Conservation (phyloP, 2,797 vertebrate species). For the Cyclura pinguis region DNA sequence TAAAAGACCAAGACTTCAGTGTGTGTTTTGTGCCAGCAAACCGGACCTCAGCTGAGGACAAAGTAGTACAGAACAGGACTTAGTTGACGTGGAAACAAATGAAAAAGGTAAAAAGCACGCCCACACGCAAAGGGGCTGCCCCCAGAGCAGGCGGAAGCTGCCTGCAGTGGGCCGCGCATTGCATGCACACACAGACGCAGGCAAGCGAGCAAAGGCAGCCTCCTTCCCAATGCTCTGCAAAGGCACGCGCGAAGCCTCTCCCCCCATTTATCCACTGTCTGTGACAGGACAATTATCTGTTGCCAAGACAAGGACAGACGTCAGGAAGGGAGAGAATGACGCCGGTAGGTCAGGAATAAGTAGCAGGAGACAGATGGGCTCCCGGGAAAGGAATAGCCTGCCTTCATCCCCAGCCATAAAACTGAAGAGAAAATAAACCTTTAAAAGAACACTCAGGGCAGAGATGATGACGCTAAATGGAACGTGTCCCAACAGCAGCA, state of each 20-base stretch:
- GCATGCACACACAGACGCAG: neutral
- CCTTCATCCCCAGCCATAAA: conserved; percentile 23
- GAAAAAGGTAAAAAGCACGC: conserved; percentile 77
- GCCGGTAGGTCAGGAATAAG: conserved; percentile 18
- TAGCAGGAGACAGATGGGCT: conserved; percentile 21
- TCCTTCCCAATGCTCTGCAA: neutral
- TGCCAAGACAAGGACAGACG: neutral
- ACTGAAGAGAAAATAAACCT: conserved; percentile 38
- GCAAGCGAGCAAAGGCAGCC: neutral
- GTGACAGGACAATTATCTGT: conserved; percentile 35
- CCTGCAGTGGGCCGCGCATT: conserved; percentile 1
- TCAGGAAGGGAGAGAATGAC: neutral
- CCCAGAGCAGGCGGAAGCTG: conserved; percentile 52
- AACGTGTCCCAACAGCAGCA: neutral
- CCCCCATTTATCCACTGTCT: conserved; percentile 25
- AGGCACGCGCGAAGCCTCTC: neutral
- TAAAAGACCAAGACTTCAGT: conserved; percentile 70
- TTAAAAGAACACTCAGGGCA: neutral
- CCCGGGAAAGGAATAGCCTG: neutral
- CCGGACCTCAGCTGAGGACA: conserved; percentile 70
- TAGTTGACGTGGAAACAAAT: conserved; percentile 69
- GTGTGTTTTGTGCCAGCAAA: conserved; percentile 71
- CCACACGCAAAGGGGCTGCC: conserved; percentile 70
- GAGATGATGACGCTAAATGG: neutral
- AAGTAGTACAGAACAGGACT: conserved; percentile 74